These are phyloP conservation scores for Pelecanoides urinatrix DNA, from an alignment of 2,113 vertebrate species.

Conservation along the genomic window DNA sequence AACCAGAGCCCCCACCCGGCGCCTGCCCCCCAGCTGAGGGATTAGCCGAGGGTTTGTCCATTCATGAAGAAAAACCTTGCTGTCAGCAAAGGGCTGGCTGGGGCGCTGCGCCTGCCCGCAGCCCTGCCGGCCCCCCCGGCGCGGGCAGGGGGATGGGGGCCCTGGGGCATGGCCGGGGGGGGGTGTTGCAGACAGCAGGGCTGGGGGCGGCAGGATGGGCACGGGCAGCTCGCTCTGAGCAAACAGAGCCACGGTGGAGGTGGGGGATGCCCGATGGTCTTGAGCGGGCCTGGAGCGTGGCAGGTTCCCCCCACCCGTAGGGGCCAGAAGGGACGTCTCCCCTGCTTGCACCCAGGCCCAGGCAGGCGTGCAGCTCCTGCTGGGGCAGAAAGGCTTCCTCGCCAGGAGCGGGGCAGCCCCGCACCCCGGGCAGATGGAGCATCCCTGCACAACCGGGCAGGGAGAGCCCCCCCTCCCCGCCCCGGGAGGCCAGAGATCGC, in stretches of 20 bases:
- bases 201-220: background rate
- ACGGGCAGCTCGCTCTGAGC: background rate
- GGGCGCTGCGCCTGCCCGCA: background rate
- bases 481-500: fast-evolving
- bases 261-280: background rate
- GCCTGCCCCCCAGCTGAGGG: background rate
- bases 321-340: background rate
- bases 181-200: background rate
- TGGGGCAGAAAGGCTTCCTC: background rate
- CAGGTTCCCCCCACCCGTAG: fast-evolving
- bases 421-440: background rate
- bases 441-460: fast-evolving
- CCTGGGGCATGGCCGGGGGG: background rate
- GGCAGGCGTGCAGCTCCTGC: background rate
- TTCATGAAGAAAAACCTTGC: background rate
- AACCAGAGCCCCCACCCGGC: background rate
- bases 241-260: fast-evolving
- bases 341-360: background rate
- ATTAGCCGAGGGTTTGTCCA: background rate
- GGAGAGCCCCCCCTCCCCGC: background rate
- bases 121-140: background rate
- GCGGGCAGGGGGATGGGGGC: background rate
- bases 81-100: slow-evolving; percentile 28
- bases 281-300: fast-evolving
- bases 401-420: fast-evolving